Percentiles rank a stretch among this genome's conserved stretches.
These are phyloP conservation scores for Dromococcyx pavoninus DNA, from an alignment of 2,797 vertebrate genomes.

Conservation along the genomic window DNA sequence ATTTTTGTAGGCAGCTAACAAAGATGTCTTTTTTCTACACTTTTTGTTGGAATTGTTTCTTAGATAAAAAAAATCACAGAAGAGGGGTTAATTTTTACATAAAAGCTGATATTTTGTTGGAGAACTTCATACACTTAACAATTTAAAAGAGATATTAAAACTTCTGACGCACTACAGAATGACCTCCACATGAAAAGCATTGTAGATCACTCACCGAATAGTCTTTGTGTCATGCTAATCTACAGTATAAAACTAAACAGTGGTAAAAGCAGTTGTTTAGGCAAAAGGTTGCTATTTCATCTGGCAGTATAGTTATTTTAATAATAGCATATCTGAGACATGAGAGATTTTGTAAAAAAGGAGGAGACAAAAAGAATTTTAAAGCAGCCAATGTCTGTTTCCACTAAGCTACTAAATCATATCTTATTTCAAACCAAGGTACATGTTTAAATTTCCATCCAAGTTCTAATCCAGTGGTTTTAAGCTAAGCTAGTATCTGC, in stretches of 20 bases:
- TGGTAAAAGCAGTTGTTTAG: not conserved
- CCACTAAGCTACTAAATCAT: constrained; percentile 56
- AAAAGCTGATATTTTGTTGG: not conserved
- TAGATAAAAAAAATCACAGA: not conserved
- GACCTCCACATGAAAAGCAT: not conserved
- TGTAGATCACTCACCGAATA: not conserved
- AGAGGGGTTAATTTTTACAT: not conserved
- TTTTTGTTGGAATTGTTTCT: not conserved
- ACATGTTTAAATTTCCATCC: constrained; percentile 38
- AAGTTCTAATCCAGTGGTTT: constrained; percentile 49
- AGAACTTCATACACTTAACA: not conserved
- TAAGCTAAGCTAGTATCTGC: constrained; percentile 25
- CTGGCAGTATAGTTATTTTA: not conserved
- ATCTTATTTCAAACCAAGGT: constrained; percentile 47
- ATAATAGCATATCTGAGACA: constrained; percentile 10
- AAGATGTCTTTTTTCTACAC: not conserved
- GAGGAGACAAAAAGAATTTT: constrained; percentile 16
- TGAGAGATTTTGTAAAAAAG: not conserved
- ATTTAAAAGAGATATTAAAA: not conserved
- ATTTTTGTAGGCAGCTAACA: not conserved
- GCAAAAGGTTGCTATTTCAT: constrained; percentile 27
- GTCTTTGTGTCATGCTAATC: not conserved
- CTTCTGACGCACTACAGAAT: not conserved
- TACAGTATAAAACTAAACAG: not conserved
- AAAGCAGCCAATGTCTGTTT: constrained; percentile 33